A percentile compares a stretch with the other conserved stretches of the same genome.
phyloP scores from a whole-genome alignment of 2,797 vertebrate species.

The Anas capensis region DNA sequence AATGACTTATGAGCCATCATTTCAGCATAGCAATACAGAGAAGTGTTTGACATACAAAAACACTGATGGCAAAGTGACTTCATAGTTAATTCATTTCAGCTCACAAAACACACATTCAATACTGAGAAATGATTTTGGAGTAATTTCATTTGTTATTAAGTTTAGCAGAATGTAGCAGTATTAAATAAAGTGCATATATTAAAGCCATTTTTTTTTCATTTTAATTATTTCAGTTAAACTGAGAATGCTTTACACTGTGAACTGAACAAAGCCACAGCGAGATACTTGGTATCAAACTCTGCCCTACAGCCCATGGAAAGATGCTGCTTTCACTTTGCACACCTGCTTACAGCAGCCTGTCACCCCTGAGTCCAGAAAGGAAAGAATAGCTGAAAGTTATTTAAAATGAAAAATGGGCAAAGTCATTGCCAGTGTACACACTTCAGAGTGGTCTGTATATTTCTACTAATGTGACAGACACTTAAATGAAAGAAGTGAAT shows the following conservation, averaged over 20 bases:
- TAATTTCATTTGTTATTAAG: constrained; percentile 17
- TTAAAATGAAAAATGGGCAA: constrained; percentile 68
- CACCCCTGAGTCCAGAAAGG: neutral
- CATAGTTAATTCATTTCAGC: neutral
- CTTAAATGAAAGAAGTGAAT: constrained; percentile 77
- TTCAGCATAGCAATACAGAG: neutral
- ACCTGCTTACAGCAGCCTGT: neutral
- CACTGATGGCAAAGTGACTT: constrained; percentile 11
- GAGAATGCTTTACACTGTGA: neutral
- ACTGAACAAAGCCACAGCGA: neutral
- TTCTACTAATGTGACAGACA: constrained; percentile 78
- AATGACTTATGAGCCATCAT: neutral
- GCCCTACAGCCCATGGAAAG: rapidly evolving
- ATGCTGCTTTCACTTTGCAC: neutral
- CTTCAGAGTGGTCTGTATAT: constrained; percentile 64
- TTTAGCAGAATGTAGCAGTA: constrained; percentile 1
- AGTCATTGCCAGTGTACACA: constrained; percentile 49
- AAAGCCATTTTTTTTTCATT: neutral
- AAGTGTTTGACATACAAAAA: constrained; percentile 4
- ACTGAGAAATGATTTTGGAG: constrained; percentile 15
- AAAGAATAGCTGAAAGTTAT: constrained; percentile 52
- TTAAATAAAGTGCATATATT: neutral
- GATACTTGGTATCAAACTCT: neutral
- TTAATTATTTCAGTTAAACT: constrained; percentile 1
- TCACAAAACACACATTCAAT: neutral